Percentiles rank a stretch among this genome's conserved stretches.
Evolutionary conservation across 2,797 vertebrate genomes (phyloP).

Genomic region (Anniella stebbinsi): DNA sequence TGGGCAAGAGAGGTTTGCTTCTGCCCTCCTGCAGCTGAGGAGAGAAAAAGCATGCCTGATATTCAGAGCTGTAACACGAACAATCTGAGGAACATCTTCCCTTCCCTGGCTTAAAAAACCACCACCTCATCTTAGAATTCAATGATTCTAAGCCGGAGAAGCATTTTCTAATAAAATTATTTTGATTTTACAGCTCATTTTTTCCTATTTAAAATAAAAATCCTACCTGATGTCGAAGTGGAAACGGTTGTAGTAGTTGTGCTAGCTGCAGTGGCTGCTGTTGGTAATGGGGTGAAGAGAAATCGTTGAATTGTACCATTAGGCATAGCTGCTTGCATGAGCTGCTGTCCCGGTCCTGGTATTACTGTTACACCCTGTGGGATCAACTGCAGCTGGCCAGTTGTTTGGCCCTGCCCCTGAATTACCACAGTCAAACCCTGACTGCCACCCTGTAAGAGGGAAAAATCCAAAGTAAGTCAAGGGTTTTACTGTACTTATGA

Average conservation of each 20-base stretch:
- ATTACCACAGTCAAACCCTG: constrained; percentile 96
- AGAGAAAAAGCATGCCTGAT: constrained; percentile 50
- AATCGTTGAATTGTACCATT: constrained; percentile 96
- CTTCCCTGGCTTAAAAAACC: background rate
- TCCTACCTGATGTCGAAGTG: constrained; percentile 84
- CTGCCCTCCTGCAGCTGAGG: constrained; percentile 77
- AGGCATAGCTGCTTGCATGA: constrained; percentile 97
- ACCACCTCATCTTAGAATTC: background rate
- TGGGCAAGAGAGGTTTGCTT: constrained; percentile 82
- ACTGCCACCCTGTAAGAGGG: constrained; percentile 87
- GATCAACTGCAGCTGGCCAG: constrained; percentile 95
- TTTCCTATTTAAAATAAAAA: background rate
- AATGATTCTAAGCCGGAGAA: background rate
- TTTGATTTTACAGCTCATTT: background rate
- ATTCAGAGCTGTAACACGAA: constrained; percentile 30
- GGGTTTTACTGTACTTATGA: too few species aligned
- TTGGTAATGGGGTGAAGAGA: constrained; percentile 91
- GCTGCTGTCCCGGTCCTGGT: constrained; percentile 94
- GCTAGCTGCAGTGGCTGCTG: constrained; percentile 80
- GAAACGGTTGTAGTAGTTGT: constrained; percentile 82
- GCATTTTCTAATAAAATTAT: background rate
- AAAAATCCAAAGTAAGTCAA: background rate
- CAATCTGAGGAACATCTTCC: background rate
- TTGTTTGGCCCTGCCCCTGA: constrained; percentile 97
- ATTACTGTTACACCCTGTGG: constrained; percentile 95